Evolutionary conservation across 2,888 invertebrate species (phyloP).

Genomic region (Pandemis corylana): DNA sequence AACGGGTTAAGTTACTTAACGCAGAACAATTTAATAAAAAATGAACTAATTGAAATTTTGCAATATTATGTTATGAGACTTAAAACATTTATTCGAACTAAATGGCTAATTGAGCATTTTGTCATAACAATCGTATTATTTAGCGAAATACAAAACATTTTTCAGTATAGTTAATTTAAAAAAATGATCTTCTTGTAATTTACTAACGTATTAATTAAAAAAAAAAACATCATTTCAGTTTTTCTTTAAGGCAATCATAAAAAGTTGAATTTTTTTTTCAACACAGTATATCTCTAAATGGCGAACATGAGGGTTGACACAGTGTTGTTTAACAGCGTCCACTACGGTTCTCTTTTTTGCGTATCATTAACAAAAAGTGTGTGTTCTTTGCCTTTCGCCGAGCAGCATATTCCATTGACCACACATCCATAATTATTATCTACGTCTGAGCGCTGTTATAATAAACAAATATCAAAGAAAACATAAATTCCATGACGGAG

Average conservation of each 20-base stretch:
- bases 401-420: neutral
- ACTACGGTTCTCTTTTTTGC: slow-evolving; percentile 9
- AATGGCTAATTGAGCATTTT: slow-evolving; percentile 2
- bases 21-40: neutral
- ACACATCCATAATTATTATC: neutral
- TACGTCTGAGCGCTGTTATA: neutral
- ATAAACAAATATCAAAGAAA: slow-evolving; percentile 3
- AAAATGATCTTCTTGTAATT: slow-evolving; percentile 7
- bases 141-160: neutral
- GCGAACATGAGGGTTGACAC: slow-evolving; percentile 25
- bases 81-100: slow-evolving; percentile 9
- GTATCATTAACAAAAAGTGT: slow-evolving; percentile 12
- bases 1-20: neutral
- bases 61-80: slow-evolving; percentile 4
- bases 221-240: neutral
- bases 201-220: neutral
- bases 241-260: no score
- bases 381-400: slow-evolving; percentile 16
- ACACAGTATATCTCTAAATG: slow-evolving; percentile 21
- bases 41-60: neutral
- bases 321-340: slow-evolving; percentile 31
- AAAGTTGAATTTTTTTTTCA: no score
- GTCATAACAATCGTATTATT: neutral
- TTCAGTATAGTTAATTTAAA: neutral
- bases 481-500: neutral